Percentiles rank a stretch among this genome's conserved stretches.
Evolutionary conservation across 2,797 vertebrate species (phyloP).

Genomic region (Platyrinchus mystaceus): DNA sequence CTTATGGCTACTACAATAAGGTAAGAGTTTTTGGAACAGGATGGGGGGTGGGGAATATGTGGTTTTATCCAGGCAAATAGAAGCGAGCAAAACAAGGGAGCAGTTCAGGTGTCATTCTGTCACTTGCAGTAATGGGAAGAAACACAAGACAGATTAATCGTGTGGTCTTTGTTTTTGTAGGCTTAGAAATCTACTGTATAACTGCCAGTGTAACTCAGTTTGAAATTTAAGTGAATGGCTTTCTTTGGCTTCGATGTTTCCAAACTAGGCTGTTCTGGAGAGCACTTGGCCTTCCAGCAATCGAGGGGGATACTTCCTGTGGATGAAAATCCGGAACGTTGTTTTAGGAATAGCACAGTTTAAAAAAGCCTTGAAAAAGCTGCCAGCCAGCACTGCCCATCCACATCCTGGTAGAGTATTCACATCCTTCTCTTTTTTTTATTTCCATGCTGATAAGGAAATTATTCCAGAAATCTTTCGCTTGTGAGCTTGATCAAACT

Average conservation of each 20-base stretch:
- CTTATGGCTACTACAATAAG: slow-evolving; percentile 99
- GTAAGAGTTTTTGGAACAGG: slow-evolving; percentile 57
- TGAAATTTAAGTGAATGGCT: neutral
- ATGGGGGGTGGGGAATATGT: rapidly evolving
- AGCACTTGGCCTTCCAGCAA: slow-evolving; percentile 98
- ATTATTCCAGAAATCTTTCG: neutral
- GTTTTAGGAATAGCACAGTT: slow-evolving; percentile 91
- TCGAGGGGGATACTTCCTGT: slow-evolving; percentile 94
- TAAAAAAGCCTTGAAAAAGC: slow-evolving; percentile 89
- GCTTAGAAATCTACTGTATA: neutral
- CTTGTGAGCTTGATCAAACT: neutral
- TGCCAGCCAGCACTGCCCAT: slow-evolving; percentile 76
- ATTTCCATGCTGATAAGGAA: neutral
- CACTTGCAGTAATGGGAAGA: neutral
- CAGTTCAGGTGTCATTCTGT: neutral
- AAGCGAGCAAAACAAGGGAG: neutral
- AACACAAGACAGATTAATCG: neutral
- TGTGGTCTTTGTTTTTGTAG: neutral
- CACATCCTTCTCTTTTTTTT: neutral
- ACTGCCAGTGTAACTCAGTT: neutral
- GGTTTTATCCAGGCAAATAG: neutral
- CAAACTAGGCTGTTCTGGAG: slow-evolving; percentile 91
- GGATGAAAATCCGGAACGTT: slow-evolving; percentile 96
- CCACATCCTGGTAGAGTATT: slow-evolving; percentile 82
- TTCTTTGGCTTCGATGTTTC: slow-evolving; percentile 30